Base-by-base conservation (phyloP, 2,888 invertebrate genomes). In the Archips xylosteana region DNA sequence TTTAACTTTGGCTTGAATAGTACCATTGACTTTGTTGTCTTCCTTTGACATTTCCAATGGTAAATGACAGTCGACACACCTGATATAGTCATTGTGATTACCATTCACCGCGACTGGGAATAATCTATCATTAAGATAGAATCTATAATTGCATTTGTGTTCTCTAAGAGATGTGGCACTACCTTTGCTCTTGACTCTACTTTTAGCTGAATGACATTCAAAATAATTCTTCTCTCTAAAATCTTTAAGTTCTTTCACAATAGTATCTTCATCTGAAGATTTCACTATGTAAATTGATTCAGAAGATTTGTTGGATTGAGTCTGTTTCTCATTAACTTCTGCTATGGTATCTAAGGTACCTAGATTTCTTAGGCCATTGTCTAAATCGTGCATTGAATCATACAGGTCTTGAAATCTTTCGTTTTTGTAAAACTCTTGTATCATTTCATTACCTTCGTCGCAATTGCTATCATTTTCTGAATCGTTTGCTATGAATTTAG, bases 171-270 rank as follows among this genome's bases (percentile, higher is more conserved):
- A 85, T 0, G 83, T 87, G 2, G 76, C 86, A 36, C 84, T 89
- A 0, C 81, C 82, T 66, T 81, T 86, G 4, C 71, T 81, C 32
- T 85, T 84, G 0, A 91, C 78, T 71, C 91, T 87, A 10, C 88
- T 88, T 81, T 84, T 89, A 1, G 92, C 92, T 0, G 95, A 95
- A 80, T 96, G 95, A n/a, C 95, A 95, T 77, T 96, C 96, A 75
- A 96, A 96, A 79, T 95, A 96, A 79, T 96, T 95, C 8, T 95
- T 88, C 2, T 92, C 86, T 13, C 96, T 89, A 77, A 96, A 96
- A 77, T 92, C 89, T 75, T 89, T 92, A n/a, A 94, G 68, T 5
- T 84, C 79, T 39, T 83, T 77, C 0, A 91, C 81, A 34, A 79
- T 87, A 13, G 81, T 64, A 34, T 85, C 87, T 3, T 85, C 84